phyloP scores from a whole-genome alignment of 2,797 vertebrate genomes.

The Lophius americanus region DNA sequence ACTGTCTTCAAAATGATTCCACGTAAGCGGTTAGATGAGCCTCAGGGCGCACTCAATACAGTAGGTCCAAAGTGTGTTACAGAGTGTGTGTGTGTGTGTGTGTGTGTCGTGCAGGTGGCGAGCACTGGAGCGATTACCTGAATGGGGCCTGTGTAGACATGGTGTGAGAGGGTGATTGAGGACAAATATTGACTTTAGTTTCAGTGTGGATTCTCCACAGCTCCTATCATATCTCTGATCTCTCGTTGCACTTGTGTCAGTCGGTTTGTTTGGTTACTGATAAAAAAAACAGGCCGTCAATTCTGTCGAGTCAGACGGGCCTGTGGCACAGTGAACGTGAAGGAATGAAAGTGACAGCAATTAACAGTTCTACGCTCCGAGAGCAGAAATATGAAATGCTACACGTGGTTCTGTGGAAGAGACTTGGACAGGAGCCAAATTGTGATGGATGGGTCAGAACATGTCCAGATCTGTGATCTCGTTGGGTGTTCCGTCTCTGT shows the following conservation, averaged over 20 bases:
- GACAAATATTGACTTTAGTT: conserved; percentile 73
- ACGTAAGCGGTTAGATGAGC: background rate
- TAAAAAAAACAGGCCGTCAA: conserved; percentile 54
- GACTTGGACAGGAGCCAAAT: background rate
- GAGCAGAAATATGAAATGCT: background rate
- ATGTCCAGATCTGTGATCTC: too few species aligned
- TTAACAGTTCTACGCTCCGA: background rate
- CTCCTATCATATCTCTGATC: conserved; percentile 55
- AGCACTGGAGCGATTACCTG: conserved; percentile 24
- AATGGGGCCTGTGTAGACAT: conserved; percentile 49
- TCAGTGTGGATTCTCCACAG: conserved; percentile 33
- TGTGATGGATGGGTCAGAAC: too few species aligned
- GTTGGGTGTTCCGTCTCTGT: too few species aligned
- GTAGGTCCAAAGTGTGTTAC: background rate
- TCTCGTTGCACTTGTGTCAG: conserved; percentile 47
- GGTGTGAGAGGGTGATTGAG: conserved; percentile 46
- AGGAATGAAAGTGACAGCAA: conserved; percentile 25
- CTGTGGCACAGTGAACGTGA: conserved; percentile 13
- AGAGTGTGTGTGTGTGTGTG: background rate
- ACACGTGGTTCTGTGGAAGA: background rate
- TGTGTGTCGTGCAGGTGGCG: conserved; percentile 18
- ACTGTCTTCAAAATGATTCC: background rate
- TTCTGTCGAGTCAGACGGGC: conserved; percentile 30
- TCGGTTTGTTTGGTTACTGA: conserved; percentile 48
- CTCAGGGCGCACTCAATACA: background rate